These are phyloP conservation scores for Trialeurodes vaporariorum DNA, from an alignment of 1,140 invertebrate species.

Conservation along the genomic window DNA sequence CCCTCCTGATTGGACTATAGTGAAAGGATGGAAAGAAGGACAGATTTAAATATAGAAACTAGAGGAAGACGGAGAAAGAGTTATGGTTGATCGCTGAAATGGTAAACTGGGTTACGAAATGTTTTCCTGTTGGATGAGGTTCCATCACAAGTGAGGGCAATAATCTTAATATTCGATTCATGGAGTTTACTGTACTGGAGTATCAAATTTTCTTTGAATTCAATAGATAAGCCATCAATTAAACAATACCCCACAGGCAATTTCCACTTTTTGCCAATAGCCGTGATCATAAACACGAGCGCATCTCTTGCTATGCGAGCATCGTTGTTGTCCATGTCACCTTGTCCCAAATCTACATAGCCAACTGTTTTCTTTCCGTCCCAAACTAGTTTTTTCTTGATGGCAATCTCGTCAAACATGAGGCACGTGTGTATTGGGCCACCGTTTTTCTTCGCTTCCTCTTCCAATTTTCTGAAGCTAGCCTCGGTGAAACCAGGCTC, in stretches of 20 bases:
- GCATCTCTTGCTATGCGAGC: not conserved
- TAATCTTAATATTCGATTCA: too few relatives aligned
- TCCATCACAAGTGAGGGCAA: too few relatives aligned
- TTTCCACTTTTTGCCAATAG: not conserved
- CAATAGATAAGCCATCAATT: not conserved
- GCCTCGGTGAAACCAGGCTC: slow-evolving; percentile 1
- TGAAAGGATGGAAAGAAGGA: too few relatives aligned
- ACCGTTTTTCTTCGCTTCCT: not conserved
- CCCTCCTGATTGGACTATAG: too few relatives aligned
- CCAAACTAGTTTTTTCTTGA: not conserved
- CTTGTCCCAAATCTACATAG: not conserved
- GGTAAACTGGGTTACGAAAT: too few relatives aligned
- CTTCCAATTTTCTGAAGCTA: not conserved
- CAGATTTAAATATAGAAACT: too few relatives aligned
- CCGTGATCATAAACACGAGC: slow-evolving; percentile 1
- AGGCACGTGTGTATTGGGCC: not conserved
- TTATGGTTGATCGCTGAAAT: too few relatives aligned
- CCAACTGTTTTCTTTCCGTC: not conserved
- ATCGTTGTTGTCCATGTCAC: not conserved
- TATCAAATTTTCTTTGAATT: not conserved
- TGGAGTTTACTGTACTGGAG: too few relatives aligned
- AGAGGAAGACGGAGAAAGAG: too few relatives aligned
- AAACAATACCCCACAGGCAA: slow-evolving; percentile 2
- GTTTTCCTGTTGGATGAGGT: too few relatives aligned
- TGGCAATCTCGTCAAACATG: slow-evolving; percentile 1